Evolutionary conservation across 2,113 vertebrate genomes (phyloP).

Genomic region (Sander lucioperca): DNA sequence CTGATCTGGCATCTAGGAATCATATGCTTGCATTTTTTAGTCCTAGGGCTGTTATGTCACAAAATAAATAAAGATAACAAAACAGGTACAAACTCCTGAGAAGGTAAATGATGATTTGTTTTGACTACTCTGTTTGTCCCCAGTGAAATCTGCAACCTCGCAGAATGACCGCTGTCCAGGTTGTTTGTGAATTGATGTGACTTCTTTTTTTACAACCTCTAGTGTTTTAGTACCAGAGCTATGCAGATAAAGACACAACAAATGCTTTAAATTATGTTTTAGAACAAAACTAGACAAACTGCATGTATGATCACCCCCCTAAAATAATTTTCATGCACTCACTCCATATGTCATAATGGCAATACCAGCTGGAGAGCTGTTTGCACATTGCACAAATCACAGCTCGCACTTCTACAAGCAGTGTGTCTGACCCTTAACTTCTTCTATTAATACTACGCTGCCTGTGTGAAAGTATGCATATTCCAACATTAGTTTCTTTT

Average conservation of each 20-base stretch:
- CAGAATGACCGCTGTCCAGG: constrained; percentile 2
- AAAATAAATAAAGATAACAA: not conserved
- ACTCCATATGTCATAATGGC: constrained; percentile 54
- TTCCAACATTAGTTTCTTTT: constrained; percentile 23
- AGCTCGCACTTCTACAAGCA: constrained; percentile 27
- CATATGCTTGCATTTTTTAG: not conserved
- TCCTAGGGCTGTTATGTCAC: not conserved
- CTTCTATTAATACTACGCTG: constrained; percentile 37
- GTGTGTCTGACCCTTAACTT: constrained; percentile 37
- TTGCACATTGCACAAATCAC: constrained; percentile 45
- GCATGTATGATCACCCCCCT: constrained; percentile 37
- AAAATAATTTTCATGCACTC: constrained; percentile 20
- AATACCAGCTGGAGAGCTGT: constrained; percentile 52
- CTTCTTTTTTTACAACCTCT: not conserved
- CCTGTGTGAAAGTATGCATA: constrained; percentile 24
- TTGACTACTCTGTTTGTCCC: constrained; percentile 19
- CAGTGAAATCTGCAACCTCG: not conserved
- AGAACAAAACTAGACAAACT: constrained; percentile 38
- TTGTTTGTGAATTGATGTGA: constrained; percentile 1
- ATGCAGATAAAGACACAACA: not conserved
- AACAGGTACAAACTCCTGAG: not conserved
- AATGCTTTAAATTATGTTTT: constrained; percentile 13
- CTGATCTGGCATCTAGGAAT: not conserved
- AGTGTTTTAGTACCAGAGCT: not conserved
- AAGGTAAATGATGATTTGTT: constrained; percentile 28